Base-by-base conservation (phyloP, 2,888 invertebrate genomes). In the Microctonus hyperodae region DNA sequence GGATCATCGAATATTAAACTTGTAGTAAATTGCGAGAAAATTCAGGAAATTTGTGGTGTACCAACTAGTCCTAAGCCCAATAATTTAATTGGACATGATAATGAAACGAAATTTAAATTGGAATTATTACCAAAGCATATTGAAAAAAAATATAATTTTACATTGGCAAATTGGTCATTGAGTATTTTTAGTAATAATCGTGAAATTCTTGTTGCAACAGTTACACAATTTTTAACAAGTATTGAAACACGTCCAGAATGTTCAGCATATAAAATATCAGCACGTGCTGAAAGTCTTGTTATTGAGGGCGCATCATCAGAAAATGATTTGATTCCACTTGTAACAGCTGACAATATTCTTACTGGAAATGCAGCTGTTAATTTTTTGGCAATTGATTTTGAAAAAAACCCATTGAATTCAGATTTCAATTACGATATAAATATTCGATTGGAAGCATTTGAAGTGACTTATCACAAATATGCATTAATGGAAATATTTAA, bases 401-500 rank as follows among this genome's bases (percentile, higher is more conserved):
- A 93, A 80, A 89, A 89, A 78, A 89, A 91, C 77, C 91, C 92
- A 0, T 80, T 87, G 7, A 88, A 87, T 72, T 86, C 87, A 6
- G 88, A 90, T 67, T 90, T 90, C 25, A 90, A 91, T 76, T 90
- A 90, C 75, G 90, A 90, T 11, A 80, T 93, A 1, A 88, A 88
- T 64, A 86, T 91, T 61, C 86, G 88, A 65, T 84, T 93, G 78
- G 92, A 93, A 79, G 90, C 93, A 0, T 86, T 93, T 22, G 93
- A 94, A 84, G 84, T 92, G 55, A 87, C 91, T 13, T 94, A 94
- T 83, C 88, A 93, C 78, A 91, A 93, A 92, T 90, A 92, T 81
- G 89, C 92, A 0, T 86, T 91, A 73, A 89, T 90, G 16, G 91
- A 92, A 81, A 85, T 92, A 58, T 86, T 90, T 64, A 89, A 89